These are phyloP conservation scores for Tineola bisselliella DNA, from an alignment of 2,888 invertebrate species.

Conservation along the genomic window DNA sequence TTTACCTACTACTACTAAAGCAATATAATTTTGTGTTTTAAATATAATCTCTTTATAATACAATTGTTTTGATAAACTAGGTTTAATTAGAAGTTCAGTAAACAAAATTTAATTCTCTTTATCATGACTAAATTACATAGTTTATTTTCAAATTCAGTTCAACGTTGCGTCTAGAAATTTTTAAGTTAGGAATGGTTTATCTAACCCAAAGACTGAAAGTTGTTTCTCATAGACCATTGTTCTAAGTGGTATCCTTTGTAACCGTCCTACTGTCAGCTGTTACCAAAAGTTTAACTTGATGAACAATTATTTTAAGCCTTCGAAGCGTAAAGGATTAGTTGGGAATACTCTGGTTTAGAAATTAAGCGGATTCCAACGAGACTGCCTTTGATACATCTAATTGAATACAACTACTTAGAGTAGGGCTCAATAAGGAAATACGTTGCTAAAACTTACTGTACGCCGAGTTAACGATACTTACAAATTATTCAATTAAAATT, in stretches of 20 bases:
- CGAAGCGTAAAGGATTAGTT: not conserved
- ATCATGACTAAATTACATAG: not conserved
- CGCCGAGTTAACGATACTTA: too few relatives aligned
- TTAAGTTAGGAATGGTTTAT: not conserved
- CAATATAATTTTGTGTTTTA: too few relatives aligned
- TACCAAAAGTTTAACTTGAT: slow-evolving; percentile 2
- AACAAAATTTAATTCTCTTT: not conserved
- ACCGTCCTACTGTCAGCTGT: slow-evolving; percentile 1
- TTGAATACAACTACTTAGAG: not conserved
- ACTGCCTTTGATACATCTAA: not conserved
- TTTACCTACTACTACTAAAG: too few relatives aligned
- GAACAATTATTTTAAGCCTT: slow-evolving; percentile 1
- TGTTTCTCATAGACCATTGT: slow-evolving; percentile 1
- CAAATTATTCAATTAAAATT: too few relatives aligned
- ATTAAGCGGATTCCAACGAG: slow-evolving; percentile 1
- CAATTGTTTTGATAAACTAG: not conserved
- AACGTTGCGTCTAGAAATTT: not conserved
- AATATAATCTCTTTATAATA: too few relatives aligned
- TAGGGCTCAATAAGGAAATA: not conserved
- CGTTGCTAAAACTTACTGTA: not conserved
- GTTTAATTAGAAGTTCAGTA: not conserved
- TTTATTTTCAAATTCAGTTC: not conserved
- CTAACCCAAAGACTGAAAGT: not conserved
- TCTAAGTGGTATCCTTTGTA: slow-evolving; percentile 9
- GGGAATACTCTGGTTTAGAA: not conserved